A percentile compares a stretch with the other conserved stretches of the same genome.
These are phyloP conservation scores for Phaenicophaeus curvirostris DNA, from an alignment of 2,797 vertebrate genomes.

Conservation along the genomic window DNA sequence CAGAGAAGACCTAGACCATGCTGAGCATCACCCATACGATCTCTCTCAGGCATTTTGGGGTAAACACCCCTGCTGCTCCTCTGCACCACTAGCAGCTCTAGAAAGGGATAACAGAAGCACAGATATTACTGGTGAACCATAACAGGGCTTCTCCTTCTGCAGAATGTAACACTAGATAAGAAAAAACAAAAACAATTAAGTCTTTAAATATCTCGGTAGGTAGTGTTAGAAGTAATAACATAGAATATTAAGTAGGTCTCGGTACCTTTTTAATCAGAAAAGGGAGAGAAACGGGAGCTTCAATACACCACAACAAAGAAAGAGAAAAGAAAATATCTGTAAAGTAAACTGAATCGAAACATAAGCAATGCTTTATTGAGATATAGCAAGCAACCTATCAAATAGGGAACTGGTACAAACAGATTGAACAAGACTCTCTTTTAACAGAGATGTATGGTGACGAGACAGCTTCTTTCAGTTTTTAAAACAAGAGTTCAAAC, in stretches of 20 bases:
- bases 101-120: neutral
- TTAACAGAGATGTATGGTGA: slow-evolving; percentile 77
- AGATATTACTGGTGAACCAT: neutral
- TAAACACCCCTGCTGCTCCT: neutral
- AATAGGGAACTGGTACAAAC: slow-evolving; percentile 69
- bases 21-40: neutral
- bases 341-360: slow-evolving; percentile 60
- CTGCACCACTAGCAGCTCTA: neutral
- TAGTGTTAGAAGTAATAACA: slow-evolving; percentile 10
- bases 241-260: slow-evolving; percentile 13
- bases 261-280: slow-evolving; percentile 43
- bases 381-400: slow-evolving; percentile 72
- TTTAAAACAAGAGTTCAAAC: slow-evolving; percentile 71
- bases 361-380: slow-evolving; percentile 74
- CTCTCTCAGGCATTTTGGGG: neutral
- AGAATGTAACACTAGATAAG: neutral
- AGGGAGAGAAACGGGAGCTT: neutral
- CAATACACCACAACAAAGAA: slow-evolving; percentile 7
- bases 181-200: neutral
- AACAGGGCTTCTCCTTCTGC: neutral
- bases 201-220: neutral
- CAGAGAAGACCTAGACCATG: neutral
- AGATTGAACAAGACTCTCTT: slow-evolving; percentile 74
- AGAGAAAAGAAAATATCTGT: slow-evolving; percentile 28
- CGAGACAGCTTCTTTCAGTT: slow-evolving; percentile 67